Conservation (phyloP, 2,113 vertebrate genomes). For the Platysternon megacephalum region DNA sequence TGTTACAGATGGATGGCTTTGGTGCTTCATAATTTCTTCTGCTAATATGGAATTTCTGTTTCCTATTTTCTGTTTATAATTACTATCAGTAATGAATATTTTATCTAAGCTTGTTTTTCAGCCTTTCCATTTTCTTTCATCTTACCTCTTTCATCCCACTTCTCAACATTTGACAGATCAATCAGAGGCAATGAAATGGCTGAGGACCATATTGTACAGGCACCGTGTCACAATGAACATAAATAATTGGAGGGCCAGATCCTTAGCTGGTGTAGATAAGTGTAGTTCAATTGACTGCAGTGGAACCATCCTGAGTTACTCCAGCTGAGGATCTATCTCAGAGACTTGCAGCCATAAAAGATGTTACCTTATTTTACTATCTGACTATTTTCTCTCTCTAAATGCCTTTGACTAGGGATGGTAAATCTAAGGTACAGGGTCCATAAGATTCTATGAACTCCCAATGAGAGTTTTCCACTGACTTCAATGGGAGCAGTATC, state of each 20-base stretch:
- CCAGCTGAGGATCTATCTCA: neutral
- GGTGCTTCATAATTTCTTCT: constrained; percentile 50
- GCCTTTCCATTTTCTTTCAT: constrained; percentile 67
- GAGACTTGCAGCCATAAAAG: neutral
- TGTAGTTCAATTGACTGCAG: fast-evolving
- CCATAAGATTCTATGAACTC: neutral
- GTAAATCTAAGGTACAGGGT: neutral
- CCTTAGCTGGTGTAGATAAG: neutral
- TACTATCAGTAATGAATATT: constrained; percentile 77
- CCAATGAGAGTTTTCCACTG: fast-evolving
- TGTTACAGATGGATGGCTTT: constrained; percentile 34
- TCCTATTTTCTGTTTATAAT: constrained; percentile 75
- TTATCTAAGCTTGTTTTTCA: constrained; percentile 62
- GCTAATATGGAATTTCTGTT: constrained; percentile 60
- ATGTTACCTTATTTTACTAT: neutral
- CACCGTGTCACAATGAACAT: constrained; percentile 11
- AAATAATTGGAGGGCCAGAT: neutral
- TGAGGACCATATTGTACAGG: neutral
- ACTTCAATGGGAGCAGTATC: neutral
- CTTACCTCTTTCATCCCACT: constrained; percentile 51
- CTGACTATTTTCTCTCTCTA: neutral
- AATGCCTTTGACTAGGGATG: neutral
- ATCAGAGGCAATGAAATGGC: constrained; percentile 8
- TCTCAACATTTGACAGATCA: constrained; percentile 55
- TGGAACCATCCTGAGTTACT: neutral